Base-by-base conservation (phyloP, 2,888 invertebrate genomes). In the Cheilosia scutellata region DNA sequence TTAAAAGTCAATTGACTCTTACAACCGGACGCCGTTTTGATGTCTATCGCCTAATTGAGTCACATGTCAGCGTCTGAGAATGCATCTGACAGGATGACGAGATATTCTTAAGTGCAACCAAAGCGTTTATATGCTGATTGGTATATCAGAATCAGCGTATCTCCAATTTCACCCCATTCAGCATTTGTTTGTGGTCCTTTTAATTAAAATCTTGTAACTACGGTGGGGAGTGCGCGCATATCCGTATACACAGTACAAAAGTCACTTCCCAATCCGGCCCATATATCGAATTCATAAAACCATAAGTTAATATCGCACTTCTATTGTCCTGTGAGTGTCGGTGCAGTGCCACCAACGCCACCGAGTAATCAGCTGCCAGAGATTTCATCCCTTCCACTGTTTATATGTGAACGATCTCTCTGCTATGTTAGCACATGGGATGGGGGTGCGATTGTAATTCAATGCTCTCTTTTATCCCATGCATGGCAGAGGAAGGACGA, bases 281-380 rank as follows among this genome's bases (percentile, higher is more conserved):
- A 62, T 62, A 82, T 86, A 77, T 86, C 86, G 72, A 82, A 82
- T 86, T 80, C 62, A 86, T 82, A 86, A 86, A 77, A 86, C 86
- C 86, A 86, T 86, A 86, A 86, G 86, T 82, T 86, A 76, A 86
- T 82, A 86, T 86, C 76, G 62, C 82, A 82, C 68, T 86, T 68
- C 55, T 49, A 72, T 80, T 86, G 86, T 82, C 71, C 76, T 86
- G 51, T 57, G 53, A 84, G 74, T 70, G 53, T 63, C 70, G 65
- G 49, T 47, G 68, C 74, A 60, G 25, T 70, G 53, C 58, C 49
- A 60, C 70, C 65, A 78, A 65, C 65, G 11, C 51, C 51, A 79
- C 57, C 79, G 55, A 71, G 71, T 86, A 80, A 86, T 86, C 82
- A 86, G 75, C 86, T 82, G 86, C 72, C 76, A 44, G 55, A 68